Base-by-base conservation (phyloP, 1,140 invertebrate genomes). In the Drosophila micromelanica region DNA sequence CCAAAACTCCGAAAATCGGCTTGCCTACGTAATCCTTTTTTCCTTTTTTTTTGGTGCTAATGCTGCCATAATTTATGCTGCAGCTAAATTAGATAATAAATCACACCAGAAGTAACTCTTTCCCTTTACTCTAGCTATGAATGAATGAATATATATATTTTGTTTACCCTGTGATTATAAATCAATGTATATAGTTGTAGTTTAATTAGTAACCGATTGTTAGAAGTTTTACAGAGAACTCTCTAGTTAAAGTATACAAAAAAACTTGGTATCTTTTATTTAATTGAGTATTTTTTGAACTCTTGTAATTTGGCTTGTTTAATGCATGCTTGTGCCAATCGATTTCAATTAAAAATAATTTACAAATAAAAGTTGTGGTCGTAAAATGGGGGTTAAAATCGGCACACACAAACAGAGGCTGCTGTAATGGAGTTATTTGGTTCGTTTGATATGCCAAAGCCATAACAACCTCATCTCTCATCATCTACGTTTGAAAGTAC, bases 301-400 rank as follows among this genome's bases (percentile, higher is more conserved):
- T 32, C 12, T 17, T 55, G 17, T 37, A 72, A 57, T 51, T 59
- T 51, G n/a, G 12, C n/a, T 15, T 62, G 40, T 52, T 67, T 60
- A 60, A 69, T 65, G 49, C 57, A 15, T 54, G 42, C 63, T 46
- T 64, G 54, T 38, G 45, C 48, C 54, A 82, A 73, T 90, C 75
- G 67, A 75, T 81, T 90, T 81, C 75, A 85, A 90, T 90, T 90
- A 79, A 86, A 76, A 78, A 89, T 61, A 72, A 59, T 84, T 76
- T 63, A 54, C 68, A 73, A 82, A 73, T 80, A 79, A 71, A 71
- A 51, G 59, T 71, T 45, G 67, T 13, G 64, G 70, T 67, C n/a
- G n/a, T n/a, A 65, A 72, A 73, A 57, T 45, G 70, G 59, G 43
- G 35, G 13, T 40, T 20, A 20, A 51, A 48, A 65, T 38, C 32